A percentile compares a stretch with the other conserved stretches of the same genome.
phyloP scores from a whole-genome alignment of 2,797 vertebrate species.

The Acipenser oxyrinchus region DNA sequence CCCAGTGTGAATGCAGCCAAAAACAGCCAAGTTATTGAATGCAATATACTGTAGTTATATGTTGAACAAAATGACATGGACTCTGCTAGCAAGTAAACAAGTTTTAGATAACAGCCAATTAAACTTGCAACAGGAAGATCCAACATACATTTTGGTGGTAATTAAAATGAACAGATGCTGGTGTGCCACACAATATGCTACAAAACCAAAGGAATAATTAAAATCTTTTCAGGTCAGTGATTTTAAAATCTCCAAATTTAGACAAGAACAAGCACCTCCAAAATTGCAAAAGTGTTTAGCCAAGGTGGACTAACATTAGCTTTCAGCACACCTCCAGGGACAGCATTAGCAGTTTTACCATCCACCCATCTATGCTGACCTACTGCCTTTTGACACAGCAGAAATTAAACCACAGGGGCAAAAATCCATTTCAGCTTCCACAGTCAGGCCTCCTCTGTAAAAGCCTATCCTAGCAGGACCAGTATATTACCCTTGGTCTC shows the following conservation, averaged over 20 bases:
- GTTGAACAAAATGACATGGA: neutral
- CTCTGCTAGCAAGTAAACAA: neutral
- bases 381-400: slow-evolving; percentile 3
- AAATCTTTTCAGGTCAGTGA: too few relatives aligned
- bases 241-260: neutral
- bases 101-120: neutral
- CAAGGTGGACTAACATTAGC: slow-evolving; percentile 4
- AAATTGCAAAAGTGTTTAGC: neutral
- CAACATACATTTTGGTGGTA: too few relatives aligned
- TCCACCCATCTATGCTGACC: slow-evolving; percentile 5
- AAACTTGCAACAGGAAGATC: neutral
- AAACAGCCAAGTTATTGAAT: too few relatives aligned
- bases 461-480: slow-evolving; percentile 1
- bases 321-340: neutral
- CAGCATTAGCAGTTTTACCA: neutral
- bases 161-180: too few relatives aligned
- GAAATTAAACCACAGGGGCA: slow-evolving; percentile 1
- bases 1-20: too few relatives aligned
- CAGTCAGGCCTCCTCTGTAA: neutral
- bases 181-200: too few relatives aligned
- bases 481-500: neutral
- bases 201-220: too few relatives aligned
- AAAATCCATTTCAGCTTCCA: slow-evolving; percentile 6
- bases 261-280: neutral
- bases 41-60: too few relatives aligned